These are phyloP conservation scores for Montipora efflorescens DNA, from an alignment of 64 coral and sea anemone genomes.

Conservation along the genomic window DNA sequence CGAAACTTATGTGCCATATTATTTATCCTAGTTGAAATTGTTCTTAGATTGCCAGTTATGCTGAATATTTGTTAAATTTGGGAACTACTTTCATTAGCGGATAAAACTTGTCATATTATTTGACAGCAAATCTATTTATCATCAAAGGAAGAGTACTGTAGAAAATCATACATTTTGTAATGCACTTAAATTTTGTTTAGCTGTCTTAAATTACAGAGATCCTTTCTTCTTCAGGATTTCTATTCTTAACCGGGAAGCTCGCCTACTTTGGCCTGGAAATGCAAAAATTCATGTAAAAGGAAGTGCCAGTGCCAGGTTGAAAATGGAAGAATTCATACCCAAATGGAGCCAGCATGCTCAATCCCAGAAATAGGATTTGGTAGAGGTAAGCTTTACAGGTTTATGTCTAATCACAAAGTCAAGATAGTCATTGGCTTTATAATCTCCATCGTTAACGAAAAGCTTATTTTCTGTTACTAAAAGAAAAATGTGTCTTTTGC, in stretches of 20 bases:
- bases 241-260: conserved; percentile 17
- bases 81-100: no score
- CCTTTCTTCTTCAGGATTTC: conserved; percentile 15
- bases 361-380: conserved; percentile 17
- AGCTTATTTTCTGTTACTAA: background rate
- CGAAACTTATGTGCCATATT: no score
- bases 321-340: conserved; percentile 18
- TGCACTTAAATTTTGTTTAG: background rate
- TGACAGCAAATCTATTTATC: background rate
- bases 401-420: background rate
- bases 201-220: background rate
- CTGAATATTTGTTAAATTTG: no score
- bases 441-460: background rate
- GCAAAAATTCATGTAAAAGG: conserved; percentile 36
- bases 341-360: background rate
- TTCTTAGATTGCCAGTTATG: no score
- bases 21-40: no score
- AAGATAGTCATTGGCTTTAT: background rate
- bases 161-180: background rate
- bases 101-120: conserved; percentile 1
- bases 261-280: conserved; percentile 38
- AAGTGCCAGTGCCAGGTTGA: background rate
- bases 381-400: background rate
- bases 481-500: background rate
- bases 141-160: background rate